Evolutionary conservation across 1,140 invertebrate genomes (phyloP), one percentile per base, ranked within the genome.

Genomic region (Drosophila tani): DNA sequence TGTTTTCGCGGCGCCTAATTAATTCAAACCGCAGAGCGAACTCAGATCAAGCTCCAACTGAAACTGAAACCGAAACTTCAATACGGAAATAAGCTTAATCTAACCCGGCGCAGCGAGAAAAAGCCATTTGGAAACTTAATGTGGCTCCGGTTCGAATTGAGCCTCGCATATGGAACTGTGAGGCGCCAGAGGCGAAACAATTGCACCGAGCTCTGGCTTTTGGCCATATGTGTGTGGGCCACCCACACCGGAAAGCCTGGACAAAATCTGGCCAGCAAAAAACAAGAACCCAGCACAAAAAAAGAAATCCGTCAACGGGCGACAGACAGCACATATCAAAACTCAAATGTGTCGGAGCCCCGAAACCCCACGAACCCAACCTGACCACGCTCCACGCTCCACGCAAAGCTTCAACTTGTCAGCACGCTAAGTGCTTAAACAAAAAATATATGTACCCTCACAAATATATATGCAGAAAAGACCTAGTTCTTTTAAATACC

Each of bases 1-100:
- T 53, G 60, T 67, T 62, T 58, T 68, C 38, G 59, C 59, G 74
- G 63, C 76, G 65, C 81, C 78, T 87, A 87, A 87, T 87, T 87
- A 87, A 87, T 88, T 84, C 84, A 87, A 84, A 87, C 84, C 84
- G 84, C 84, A 88, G 73, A 77, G 65, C 59, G 35, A 58, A 11
- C 50, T 53, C n/a, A 88, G 73, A 77, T 62, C 59, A 29, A 58
- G 6, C 50, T 53, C n/a, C 7, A 55, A 55, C 17, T 15, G 17
- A 21, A 55, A 55, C 51, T 55, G 19, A 55, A 81, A 75, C 49
- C 68, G 35, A 70, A 81, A 87, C 77, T 88, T 84, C 84, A 87
- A 87, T 87, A 87, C 84, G 84, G 84, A 87, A 87, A 88, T 90
- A 87, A 88, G 84, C 84, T 87, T 87, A 88, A 84, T 82, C 81